phyloP scores from a whole-genome alignment of 2,888 invertebrate genomes.

The Elegia similella region DNA sequence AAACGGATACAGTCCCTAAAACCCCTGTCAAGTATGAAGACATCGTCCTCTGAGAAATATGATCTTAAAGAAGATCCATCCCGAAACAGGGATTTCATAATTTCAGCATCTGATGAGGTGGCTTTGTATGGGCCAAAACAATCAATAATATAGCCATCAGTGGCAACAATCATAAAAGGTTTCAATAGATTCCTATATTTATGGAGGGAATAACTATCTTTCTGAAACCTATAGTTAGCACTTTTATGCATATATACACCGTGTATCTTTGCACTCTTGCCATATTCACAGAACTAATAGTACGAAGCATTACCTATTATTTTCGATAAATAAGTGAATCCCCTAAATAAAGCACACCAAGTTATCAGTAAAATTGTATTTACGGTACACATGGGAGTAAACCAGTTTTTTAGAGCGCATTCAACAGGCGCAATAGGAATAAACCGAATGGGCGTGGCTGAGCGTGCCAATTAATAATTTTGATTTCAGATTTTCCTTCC shows the following conservation, averaged over 20 bases:
- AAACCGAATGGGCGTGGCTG: no score
- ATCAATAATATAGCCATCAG: constrained; percentile 28
- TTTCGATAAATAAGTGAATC: no score
- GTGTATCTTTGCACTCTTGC: no score
- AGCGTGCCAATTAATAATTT: no score
- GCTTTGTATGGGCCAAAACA: constrained; percentile 26
- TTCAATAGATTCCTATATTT: constrained; percentile 23
- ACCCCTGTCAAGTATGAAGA: constrained; percentile 23
- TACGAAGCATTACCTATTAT: no score
- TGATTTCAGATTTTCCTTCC: no score
- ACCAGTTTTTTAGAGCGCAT: no score
- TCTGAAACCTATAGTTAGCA: constrained; percentile 21
- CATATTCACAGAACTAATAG: no score
- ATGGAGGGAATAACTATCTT: constrained; percentile 21
- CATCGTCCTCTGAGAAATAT: constrained; percentile 13
- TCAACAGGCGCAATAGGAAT: no score
- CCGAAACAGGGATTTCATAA: neutral
- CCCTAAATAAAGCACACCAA: no score
- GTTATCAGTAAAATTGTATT: no score
- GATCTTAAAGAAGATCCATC: neutral
- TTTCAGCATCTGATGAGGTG: constrained; percentile 19
- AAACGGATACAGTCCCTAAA: constrained; percentile 19
- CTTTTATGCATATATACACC: constrained; percentile 20
- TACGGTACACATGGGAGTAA: no score
- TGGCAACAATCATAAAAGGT: constrained; percentile 26